Conservation (phyloP, 2,888 invertebrate species). For the Machimus rusticus region DNA sequence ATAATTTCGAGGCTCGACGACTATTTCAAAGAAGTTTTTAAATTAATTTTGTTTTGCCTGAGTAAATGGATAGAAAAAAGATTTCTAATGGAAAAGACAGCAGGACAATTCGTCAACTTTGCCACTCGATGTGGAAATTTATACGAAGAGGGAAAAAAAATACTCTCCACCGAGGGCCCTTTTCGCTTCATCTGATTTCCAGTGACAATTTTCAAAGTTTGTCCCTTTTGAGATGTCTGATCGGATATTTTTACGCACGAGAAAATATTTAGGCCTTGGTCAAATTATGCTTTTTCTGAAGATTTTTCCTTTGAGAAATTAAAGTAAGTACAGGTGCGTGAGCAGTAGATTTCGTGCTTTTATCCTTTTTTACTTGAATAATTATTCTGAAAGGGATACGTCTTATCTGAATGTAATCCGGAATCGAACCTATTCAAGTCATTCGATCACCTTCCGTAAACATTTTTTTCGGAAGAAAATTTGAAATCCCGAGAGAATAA, state of each 20-base stretch:
- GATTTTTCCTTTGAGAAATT: not conserved
- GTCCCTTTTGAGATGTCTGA: not conserved
- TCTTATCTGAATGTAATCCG: not conserved
- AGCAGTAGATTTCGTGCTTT: not conserved
- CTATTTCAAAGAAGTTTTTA: not conserved
- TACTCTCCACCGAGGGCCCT: not conserved
- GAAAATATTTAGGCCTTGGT: not conserved
- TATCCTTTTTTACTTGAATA: not conserved
- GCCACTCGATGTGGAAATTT: not conserved
- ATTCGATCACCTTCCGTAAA: not conserved
- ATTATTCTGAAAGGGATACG: not conserved
- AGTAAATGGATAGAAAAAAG: not conserved
- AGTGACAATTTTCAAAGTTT: conserved; percentile 9
- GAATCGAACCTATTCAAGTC: not conserved
- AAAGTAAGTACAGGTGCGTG: not conserved
- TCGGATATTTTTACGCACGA: not conserved
- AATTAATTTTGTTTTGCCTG: not conserved
- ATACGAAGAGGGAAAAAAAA: not conserved
- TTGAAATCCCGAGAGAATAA: no score
- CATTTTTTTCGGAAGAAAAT: not conserved
- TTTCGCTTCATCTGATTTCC: not conserved
- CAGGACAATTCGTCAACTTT: not conserved
- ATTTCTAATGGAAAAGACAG: not conserved
- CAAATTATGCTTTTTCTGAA: not conserved
- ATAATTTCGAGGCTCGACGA: not conserved